Evolutionary conservation across 1,140 invertebrate species (phyloP).

Genomic region (Lithobius niger): DNA sequence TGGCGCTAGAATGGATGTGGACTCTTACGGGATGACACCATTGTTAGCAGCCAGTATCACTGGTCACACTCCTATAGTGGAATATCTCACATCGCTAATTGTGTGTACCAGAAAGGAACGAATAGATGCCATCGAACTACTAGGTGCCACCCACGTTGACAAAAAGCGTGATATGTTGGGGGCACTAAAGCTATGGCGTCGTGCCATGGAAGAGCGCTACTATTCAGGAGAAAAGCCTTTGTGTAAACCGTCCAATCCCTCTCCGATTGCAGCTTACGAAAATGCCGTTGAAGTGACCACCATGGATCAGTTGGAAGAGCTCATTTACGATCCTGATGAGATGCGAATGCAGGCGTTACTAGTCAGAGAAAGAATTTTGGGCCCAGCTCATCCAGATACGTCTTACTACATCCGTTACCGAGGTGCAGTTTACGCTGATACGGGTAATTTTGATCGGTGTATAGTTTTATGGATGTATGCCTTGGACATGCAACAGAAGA

Average conservation of each 20-base stretch:
- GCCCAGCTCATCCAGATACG: constrained; percentile 87
- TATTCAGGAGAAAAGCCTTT: constrained; percentile 42
- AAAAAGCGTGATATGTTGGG: constrained; percentile 87
- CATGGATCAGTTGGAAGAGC: constrained; percentile 62
- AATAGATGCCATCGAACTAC: constrained; percentile 79
- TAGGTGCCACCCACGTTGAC: constrained; percentile 95
- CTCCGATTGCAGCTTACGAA: constrained; percentile 72
- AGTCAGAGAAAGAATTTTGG: constrained; percentile 82
- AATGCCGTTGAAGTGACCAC: constrained; percentile 66
- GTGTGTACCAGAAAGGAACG: constrained; percentile 59
- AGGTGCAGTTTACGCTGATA: constrained; percentile 88
- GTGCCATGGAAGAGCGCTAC: constrained; percentile 62
- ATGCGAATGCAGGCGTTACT: constrained; percentile 93
- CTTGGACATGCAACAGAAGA: constrained; percentile 88
- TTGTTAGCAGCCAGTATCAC: constrained; percentile 61
- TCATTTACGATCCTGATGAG: constrained; percentile 81
- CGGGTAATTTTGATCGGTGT: constrained; percentile 80
- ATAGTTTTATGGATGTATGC: constrained; percentile 91
- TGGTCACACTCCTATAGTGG: constrained; percentile 82
- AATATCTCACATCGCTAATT: constrained; percentile 55
- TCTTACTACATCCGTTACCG: constrained; percentile 88
- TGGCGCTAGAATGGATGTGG: constrained; percentile 82
- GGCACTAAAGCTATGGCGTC: constrained; percentile 73
- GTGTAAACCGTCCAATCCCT: constrained; percentile 49
- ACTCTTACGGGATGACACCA: constrained; percentile 68